A percentile compares a stretch with the other conserved stretches of the same genome.
Conservation (phyloP, 2,888 invertebrate genomes). For the Agrochola litura region DNA sequence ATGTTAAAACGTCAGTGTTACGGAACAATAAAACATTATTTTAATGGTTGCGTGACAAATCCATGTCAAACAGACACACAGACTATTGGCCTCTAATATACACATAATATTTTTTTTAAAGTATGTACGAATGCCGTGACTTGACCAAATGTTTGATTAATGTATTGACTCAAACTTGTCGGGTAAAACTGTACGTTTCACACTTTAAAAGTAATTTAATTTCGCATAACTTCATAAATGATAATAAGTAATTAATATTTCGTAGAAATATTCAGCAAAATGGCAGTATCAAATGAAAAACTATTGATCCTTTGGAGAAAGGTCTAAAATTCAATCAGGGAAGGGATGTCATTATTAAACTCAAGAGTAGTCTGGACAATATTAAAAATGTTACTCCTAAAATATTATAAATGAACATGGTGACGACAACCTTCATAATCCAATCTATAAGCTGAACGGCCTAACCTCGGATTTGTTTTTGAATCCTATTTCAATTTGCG, state of each 20-base stretch:
- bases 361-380: neutral
- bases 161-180: constrained; percentile 25
- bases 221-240: neutral
- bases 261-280: neutral
- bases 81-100: constrained; percentile 33
- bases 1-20: neutral
- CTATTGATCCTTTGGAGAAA: neutral
- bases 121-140: constrained; percentile 5
- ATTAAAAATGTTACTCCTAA: neutral
- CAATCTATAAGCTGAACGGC: constrained; percentile 24
- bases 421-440: constrained; percentile 45
- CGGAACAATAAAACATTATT: constrained; percentile 22
- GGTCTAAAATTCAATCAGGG: neutral
- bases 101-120: constrained; percentile 14
- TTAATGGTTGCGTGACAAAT: constrained; percentile 42
- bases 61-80: constrained; percentile 21
- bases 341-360: neutral
- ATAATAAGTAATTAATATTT: neutral
- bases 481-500: constrained; percentile 48
- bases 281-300: neutral
- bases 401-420: constrained; percentile 4
- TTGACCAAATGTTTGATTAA: constrained; percentile 34
- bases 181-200: constrained; percentile 14
- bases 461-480: constrained; percentile 60
- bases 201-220: neutral